Conservation (phyloP, 2,113 vertebrate genomes). For the Mastomys natalensis region DNA sequence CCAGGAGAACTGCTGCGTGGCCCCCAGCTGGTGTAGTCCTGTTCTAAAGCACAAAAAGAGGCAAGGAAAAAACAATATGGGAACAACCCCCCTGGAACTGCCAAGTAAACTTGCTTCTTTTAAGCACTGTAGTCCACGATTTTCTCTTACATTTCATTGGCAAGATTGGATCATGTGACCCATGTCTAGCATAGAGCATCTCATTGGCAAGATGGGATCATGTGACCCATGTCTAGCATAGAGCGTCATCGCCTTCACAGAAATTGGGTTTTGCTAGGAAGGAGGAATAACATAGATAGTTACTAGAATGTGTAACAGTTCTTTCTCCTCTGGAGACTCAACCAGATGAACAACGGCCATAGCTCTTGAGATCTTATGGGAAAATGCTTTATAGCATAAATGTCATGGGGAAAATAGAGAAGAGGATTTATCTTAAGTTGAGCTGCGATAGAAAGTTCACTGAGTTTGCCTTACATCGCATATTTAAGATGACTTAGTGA, state of each 20-base stretch:
- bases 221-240: not conserved
- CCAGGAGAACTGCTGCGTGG: too few relatives aligned
- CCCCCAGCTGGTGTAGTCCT: not conserved
- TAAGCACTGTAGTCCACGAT: not conserved
- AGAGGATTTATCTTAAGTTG: not conserved
- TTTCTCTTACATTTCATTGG: not conserved
- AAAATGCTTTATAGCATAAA: not conserved
- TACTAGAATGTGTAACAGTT: not conserved
- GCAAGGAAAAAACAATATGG: not conserved
- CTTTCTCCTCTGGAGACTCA: not conserved
- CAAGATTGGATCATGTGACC: not conserved
- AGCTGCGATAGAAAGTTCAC: not conserved
- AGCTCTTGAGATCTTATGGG: not conserved
- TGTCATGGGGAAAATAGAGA: not conserved
- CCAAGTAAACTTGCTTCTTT: not conserved
- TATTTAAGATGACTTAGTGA: not conserved
- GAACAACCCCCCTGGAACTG: not conserved
- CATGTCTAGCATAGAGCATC: not conserved
- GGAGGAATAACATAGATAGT: not conserved
- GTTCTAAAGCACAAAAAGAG: too few relatives aligned
- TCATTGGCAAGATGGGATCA: not conserved
- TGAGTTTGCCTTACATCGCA: not conserved
- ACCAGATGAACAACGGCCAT: not conserved
- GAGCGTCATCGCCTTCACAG: not conserved
- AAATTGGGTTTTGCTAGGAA: not conserved